Percentiles rank a stretch among this genome's conserved stretches.
These are phyloP conservation scores for Lobophora halterata DNA, from an alignment of 2,888 invertebrate genomes.

Conservation along the genomic window DNA sequence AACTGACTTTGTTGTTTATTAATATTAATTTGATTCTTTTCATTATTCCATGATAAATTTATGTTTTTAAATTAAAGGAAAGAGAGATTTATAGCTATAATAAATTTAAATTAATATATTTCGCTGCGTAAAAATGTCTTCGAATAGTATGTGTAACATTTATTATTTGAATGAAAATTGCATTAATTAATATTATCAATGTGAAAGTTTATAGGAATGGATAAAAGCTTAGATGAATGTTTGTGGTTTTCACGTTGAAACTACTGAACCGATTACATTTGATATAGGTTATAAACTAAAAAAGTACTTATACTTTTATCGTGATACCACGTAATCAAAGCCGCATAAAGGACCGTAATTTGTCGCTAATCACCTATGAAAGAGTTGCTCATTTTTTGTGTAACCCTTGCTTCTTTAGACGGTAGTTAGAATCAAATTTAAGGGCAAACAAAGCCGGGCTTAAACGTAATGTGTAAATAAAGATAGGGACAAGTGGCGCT, in stretches of 20 bases:
- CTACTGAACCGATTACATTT: too few relatives aligned
- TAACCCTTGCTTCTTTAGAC: constrained; percentile 41
- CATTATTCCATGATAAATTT: constrained; percentile 15
- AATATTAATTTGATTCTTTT: constrained; percentile 11
- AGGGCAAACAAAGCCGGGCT: constrained; percentile 42
- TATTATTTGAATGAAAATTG: too few relatives aligned
- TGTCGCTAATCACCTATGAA: constrained; percentile 10
- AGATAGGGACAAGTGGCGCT: constrained; percentile 40
- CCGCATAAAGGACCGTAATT: too few relatives aligned
- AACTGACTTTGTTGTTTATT: constrained; percentile 20
- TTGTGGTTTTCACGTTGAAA: too few relatives aligned
- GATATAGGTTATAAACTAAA: too few relatives aligned
- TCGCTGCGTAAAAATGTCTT: neutral
- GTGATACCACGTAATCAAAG: too few relatives aligned
- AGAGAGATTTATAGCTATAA: constrained; percentile 8
- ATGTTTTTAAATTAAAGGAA: constrained; percentile 11
- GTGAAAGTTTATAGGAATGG: too few relatives aligned
- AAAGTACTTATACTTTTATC: too few relatives aligned
- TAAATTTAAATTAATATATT: neutral
- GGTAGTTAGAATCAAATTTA: constrained; percentile 51
- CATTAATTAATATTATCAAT: too few relatives aligned
- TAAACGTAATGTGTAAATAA: constrained; percentile 64
- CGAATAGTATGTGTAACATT: too few relatives aligned
- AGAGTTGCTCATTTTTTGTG: constrained; percentile 30
- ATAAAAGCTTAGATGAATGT: too few relatives aligned